phyloP scores from a whole-genome alignment of 2,888 invertebrate genomes.

The Drosophila yooni region DNA sequence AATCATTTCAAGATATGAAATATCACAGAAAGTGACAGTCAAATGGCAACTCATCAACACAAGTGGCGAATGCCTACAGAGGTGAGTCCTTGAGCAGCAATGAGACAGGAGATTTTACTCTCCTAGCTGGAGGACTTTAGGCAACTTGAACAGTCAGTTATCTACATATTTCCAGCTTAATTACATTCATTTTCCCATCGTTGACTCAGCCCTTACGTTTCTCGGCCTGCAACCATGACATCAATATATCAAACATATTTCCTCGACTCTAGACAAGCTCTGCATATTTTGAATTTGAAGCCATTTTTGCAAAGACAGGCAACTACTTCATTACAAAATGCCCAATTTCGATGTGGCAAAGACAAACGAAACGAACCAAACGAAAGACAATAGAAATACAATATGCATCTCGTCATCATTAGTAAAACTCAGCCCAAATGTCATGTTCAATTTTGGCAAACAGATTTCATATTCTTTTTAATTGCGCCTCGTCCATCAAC shows the following conservation, averaged over 20 bases:
- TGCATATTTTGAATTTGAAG: constrained; percentile 27
- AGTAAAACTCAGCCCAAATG: constrained; percentile 52
- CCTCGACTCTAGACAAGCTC: not conserved
- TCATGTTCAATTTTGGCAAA: constrained; percentile 65
- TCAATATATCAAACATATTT: constrained; percentile 17
- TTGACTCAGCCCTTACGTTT: not conserved
- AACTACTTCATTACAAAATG: constrained; percentile 13
- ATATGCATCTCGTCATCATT: constrained; percentile 54
- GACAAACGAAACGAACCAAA: constrained; percentile 6
- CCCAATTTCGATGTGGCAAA: constrained; percentile 15
- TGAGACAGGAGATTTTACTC: not conserved
- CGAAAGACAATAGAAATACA: constrained; percentile 24
- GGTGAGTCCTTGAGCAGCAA: not conserved
- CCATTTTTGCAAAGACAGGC: constrained; percentile 32
- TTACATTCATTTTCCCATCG: constrained; percentile 21
- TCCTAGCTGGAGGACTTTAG: not conserved
- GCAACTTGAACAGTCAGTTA: not conserved
- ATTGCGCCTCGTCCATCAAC: constrained; percentile 62
- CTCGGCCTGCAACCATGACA: not conserved
- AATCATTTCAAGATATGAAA: constrained; percentile 7
- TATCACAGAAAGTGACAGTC: constrained; percentile 3
- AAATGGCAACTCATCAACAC: not conserved
- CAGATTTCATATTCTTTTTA: constrained; percentile 58
- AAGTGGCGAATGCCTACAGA: not conserved
- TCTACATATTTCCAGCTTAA: constrained; percentile 12